Conservation (phyloP, 2,888 invertebrate genomes). For the Drosophila subsilvestris region DNA sequence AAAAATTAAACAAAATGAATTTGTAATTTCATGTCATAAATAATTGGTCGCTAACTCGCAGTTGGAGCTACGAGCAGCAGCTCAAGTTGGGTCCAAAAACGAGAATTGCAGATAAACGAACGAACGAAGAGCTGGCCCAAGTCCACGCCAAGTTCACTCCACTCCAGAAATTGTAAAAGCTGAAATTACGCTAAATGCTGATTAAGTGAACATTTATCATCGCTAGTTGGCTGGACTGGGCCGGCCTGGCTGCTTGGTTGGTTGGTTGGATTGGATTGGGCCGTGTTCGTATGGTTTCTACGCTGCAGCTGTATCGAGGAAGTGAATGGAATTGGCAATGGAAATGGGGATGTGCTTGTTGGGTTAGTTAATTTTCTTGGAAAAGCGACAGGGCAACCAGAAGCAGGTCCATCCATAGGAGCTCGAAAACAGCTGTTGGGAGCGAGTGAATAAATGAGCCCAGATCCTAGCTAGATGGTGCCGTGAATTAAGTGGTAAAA, state of each 20-base stretch:
- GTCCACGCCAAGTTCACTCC: slow-evolving; percentile 39
- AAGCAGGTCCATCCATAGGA: slow-evolving; percentile 52
- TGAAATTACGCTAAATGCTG: slow-evolving; percentile 84
- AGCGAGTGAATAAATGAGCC: slow-evolving; percentile 28
- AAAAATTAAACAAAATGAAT: slow-evolving; percentile 84
- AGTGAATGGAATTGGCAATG: slow-evolving; percentile 56
- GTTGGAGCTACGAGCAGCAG: slow-evolving; percentile 44
- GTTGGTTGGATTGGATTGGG: background rate
- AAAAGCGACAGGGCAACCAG: slow-evolving; percentile 70
- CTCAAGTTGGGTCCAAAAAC: slow-evolving; percentile 45
- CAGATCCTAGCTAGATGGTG: slow-evolving; percentile 29
- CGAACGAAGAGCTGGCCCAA: slow-evolving; percentile 30
- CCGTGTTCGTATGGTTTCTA: background rate
- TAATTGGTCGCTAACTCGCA: slow-evolving; percentile 82
- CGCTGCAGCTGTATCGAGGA: slow-evolving; percentile 71
- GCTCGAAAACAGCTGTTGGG: slow-evolving; percentile 63
- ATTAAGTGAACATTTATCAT: slow-evolving; percentile 84
- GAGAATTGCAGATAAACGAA: slow-evolving; percentile 42
- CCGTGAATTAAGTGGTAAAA: slow-evolving; percentile 53
- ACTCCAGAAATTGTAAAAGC: slow-evolving; percentile 79
- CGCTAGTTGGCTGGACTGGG: slow-evolving; percentile 61
- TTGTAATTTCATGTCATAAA: slow-evolving; percentile 84
- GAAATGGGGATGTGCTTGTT: slow-evolving; percentile 39
- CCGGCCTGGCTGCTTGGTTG: slow-evolving; percentile 13
- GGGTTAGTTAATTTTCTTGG: slow-evolving; percentile 78